A percentile compares a stretch with the other conserved stretches of the same genome.
These are phyloP conservation scores for Orthosia cruda DNA, from an alignment of 2,888 invertebrate species.

Conservation along the genomic window DNA sequence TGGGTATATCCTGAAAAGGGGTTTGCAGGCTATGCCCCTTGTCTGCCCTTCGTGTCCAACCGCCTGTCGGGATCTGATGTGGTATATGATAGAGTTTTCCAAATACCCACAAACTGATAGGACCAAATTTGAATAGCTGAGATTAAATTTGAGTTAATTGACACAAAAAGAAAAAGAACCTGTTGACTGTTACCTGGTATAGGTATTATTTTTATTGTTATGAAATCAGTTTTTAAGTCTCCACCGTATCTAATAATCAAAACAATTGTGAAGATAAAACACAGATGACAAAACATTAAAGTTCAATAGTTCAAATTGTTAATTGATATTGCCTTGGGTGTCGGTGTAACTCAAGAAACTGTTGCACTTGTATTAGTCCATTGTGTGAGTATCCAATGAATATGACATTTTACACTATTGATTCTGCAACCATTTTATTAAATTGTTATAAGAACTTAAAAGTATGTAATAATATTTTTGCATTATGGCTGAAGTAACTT, in stretches of 20 bases:
- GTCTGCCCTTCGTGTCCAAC: too few species aligned
- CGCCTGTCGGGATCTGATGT: too few species aligned
- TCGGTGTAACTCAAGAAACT: slow-evolving; percentile 16
- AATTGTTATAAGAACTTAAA: not conserved
- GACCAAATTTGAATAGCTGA: too few species aligned
- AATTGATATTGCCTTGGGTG: slow-evolving; percentile 38
- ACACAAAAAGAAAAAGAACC: too few species aligned
- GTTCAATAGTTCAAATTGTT: slow-evolving; percentile 37
- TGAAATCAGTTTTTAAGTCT: not conserved
- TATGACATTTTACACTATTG: slow-evolving; percentile 3
- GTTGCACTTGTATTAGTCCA: not conserved
- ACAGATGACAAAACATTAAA: slow-evolving; percentile 3
- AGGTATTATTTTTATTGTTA: not conserved
- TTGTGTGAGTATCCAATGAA: not conserved
- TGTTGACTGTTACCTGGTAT: not conserved
- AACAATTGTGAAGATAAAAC: slow-evolving; percentile 30
- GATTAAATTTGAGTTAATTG: too few species aligned
- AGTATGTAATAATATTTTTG: not conserved
- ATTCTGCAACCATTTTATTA: not conserved
- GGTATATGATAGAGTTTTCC: too few species aligned
- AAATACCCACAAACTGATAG: too few species aligned
- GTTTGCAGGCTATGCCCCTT: too few species aligned
- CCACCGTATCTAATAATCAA: slow-evolving; percentile 2
- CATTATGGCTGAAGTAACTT: not conserved
- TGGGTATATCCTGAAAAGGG: too few species aligned